These are phyloP conservation scores for Drosophila subobscura DNA, from an alignment of 1,140 invertebrate genomes.

Conservation along the genomic window DNA sequence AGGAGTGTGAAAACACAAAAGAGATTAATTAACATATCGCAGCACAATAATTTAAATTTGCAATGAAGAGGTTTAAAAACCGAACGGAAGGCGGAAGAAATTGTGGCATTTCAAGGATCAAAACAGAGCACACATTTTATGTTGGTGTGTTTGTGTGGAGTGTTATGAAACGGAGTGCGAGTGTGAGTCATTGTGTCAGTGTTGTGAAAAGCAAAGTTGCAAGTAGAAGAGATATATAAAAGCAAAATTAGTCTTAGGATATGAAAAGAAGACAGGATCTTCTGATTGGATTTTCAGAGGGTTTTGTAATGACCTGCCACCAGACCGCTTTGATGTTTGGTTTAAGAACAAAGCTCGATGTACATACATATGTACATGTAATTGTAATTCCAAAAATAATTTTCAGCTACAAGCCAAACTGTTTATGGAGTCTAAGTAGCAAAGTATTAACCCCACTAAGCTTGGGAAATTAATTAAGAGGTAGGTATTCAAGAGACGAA, in stretches of 20 bases:
- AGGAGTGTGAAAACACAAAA: conserved; percentile 51
- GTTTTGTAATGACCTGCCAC: conserved; percentile 29
- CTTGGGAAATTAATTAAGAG: not conserved
- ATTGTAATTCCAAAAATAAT: conserved; percentile 1
- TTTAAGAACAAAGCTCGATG: conserved; percentile 2
- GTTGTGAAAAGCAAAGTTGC: conserved; percentile 71
- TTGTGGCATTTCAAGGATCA: conserved; percentile 16
- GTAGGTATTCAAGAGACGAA: not conserved
- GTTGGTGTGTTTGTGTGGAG: conserved; percentile 23
- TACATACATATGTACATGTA: not conserved
- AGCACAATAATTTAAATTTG: conserved; percentile 45
- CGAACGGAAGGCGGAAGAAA: conserved; percentile 16
- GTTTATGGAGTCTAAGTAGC: too few relatives aligned
- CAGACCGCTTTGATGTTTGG: conserved; percentile 38
- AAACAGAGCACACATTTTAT: conserved; percentile 4
- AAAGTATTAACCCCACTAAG: not conserved
- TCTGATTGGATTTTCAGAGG: not conserved
- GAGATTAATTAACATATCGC: conserved; percentile 46
- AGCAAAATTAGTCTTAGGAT: conserved; percentile 62
- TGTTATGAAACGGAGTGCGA: not conserved
- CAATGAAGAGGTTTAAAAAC: conserved; percentile 50
- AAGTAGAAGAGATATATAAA: conserved; percentile 75
- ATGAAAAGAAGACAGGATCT: conserved; percentile 11
- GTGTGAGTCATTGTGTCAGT: conserved; percentile 13
- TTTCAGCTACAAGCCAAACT: too few relatives aligned